Conservation (phyloP, 2,797 vertebrate genomes). For the Darevskia nairensis region DNA sequence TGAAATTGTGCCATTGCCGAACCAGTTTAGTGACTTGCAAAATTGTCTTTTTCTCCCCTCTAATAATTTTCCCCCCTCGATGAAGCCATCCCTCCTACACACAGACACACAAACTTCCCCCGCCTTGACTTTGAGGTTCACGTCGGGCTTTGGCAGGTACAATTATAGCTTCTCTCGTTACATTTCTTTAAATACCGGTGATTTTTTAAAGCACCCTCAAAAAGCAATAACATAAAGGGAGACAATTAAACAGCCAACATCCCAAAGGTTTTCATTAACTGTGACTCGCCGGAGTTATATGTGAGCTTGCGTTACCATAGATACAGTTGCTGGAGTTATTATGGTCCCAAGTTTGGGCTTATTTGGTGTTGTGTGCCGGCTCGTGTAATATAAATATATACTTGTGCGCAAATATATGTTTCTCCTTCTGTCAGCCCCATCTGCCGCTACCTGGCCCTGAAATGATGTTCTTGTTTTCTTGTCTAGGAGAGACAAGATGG, state of each 20-base stretch:
- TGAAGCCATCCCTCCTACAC: not conserved
- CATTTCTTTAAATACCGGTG: constrained; percentile 31
- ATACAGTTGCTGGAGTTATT: constrained; percentile 22
- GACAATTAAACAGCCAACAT: constrained; percentile 33
- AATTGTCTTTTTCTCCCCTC: not conserved
- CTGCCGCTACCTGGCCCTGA: constrained; percentile 10
- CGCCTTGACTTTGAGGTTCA: constrained; percentile 7
- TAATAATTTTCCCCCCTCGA: not conserved
- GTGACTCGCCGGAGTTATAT: constrained; percentile 18
- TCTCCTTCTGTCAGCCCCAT: constrained; percentile 34
- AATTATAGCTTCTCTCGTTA: constrained; percentile 35
- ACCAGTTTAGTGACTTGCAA: not conserved
- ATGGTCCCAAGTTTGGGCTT: constrained; percentile 18
- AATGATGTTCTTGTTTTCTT: constrained; percentile 1
- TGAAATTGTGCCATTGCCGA: not conserved
- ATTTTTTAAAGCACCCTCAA: constrained; percentile 15
- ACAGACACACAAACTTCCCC: not conserved
- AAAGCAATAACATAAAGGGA: not conserved
- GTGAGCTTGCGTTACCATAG: constrained; percentile 35
- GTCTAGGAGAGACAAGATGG: not conserved
- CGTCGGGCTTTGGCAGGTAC: constrained; percentile 20
- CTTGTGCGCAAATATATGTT: not conserved
- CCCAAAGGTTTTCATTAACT: constrained; percentile 42
- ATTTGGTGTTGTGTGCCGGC: not conserved
- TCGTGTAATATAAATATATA: constrained; percentile 6